Percentiles rank a stretch among this genome's conserved stretches.
These are phyloP conservation scores for Felis catus DNA, from an alignment of 2,113 vertebrate genomes.

Conservation along the genomic window F.catus_Fca126_mat1.0 CM031412.1:27358501-27359000, in stretches of 20 bases:
- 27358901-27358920: rapidly evolving
- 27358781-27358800: rapidly evolving
- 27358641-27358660: constrained; percentile 94
- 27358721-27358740: rapidly evolving
- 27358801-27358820: no score
- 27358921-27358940: neutral
- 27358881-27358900: rapidly evolving
- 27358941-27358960: no score
- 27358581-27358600: constrained; percentile 91
- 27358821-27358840: neutral
- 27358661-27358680: constrained; percentile 84
- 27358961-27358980: rapidly evolving
- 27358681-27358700: neutral
- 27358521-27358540: constrained; percentile 94
- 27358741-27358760: rapidly evolving
- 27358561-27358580: constrained; percentile 91
- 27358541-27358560: constrained; percentile 91
- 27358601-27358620: constrained; percentile 93
- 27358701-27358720: neutral
- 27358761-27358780: neutral
- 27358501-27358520: constrained; percentile 94
- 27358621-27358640: constrained; percentile 91
- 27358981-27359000: neutral
- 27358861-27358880: neutral
- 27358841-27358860: no score